phyloP scores from a whole-genome alignment of 1,140 invertebrate genomes.

The Drosophila leontia region DNA sequence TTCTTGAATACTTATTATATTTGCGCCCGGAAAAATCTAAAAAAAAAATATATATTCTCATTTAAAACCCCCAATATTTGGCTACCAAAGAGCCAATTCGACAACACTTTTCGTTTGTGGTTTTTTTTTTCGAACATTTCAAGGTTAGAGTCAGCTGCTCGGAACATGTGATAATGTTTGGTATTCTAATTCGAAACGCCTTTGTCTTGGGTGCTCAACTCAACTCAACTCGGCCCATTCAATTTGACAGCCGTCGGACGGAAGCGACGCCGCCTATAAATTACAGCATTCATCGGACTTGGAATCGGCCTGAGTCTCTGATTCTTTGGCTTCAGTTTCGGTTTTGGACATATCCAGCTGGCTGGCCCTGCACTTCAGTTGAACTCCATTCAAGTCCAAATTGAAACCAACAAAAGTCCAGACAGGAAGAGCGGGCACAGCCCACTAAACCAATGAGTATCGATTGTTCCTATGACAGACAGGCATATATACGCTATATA shows the following conservation, averaged over 20 bases:
- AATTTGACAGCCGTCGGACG: conserved; percentile 45
- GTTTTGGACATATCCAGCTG: conserved; percentile 1
- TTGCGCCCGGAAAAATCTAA: background rate
- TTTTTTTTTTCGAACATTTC: conserved; percentile 27
- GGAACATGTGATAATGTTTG: conserved; percentile 57
- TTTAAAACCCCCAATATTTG: background rate
- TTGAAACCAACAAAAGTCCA: conserved; percentile 25
- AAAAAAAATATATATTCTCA: background rate
- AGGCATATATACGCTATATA: conserved; percentile 10
- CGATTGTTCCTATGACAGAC: conserved; percentile 39
- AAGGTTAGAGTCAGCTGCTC: conserved; percentile 50
- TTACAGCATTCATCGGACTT: conserved; percentile 37
- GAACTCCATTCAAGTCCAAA: conserved; percentile 19
- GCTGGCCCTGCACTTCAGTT: conserved; percentile 14
- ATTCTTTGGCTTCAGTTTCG: conserved; percentile 4
- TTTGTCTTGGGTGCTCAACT: conserved; percentile 44
- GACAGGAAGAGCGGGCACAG: conserved; percentile 31
- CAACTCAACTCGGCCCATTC: conserved; percentile 35
- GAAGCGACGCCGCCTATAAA: conserved; percentile 55
- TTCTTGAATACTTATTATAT: background rate
- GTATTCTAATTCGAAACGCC: conserved; percentile 54
- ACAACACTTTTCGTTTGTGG: conserved; percentile 13
- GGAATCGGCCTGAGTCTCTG: conserved; percentile 15
- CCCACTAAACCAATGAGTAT: conserved; percentile 10
- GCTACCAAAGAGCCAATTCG: conserved; percentile 17